Evolutionary conservation across 1,140 invertebrate genomes (phyloP), one percentile per base, ranked within the genome.

Genomic region (Cotesia chilonis): DNA sequence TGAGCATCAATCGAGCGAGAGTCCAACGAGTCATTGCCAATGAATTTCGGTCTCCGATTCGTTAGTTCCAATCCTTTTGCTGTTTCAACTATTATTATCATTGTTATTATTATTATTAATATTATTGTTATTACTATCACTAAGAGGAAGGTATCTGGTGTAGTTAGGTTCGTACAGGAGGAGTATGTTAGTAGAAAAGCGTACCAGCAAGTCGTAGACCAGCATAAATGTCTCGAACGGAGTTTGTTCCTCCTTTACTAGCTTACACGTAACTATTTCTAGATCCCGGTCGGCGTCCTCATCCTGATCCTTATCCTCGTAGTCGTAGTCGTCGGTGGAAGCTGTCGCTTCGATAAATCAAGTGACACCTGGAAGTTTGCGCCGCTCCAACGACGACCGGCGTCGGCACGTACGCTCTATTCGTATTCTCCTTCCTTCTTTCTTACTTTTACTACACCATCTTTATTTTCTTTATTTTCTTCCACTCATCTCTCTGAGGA

Each of bases 271-370:
- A 9, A 37, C 64, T 65, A 74, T 74, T 74, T 70, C 73, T 28
- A 68, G 69, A 74, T 74, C 64, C 70, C 55, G 74, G 74, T 72
- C 70, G 41, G 6, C 41, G 41, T 47, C 41, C 1, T 47, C 7
- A 9, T 41, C 38, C 5, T 28, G 28, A 28, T 41, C 38, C 5
- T 41, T 4, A 9, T 41, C 38, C 5, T 41, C 5, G 38, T 41
- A 6, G 6, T 47, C 41, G 41, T 47, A 47, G 41, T 47, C 41
- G 70, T 73, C 74, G 70, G 65, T 68, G 51, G 71, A 75, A 75
- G 74, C 74, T 75, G 74, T 75, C 74, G 74, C 74, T 72, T 68
- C 74, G 67, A 75, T 75, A 75, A 75, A 75, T 75, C 74, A 75
- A 72, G 71, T 70, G 74, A 75, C 74, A 75, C 71, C 74, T 75